A percentile compares a stretch with the other conserved stretches of the same genome.
These are phyloP conservation scores for Caenorhabditis sp. DNA, from an alignment of 2,888 invertebrate species.

Conservation along the genomic window DNA sequence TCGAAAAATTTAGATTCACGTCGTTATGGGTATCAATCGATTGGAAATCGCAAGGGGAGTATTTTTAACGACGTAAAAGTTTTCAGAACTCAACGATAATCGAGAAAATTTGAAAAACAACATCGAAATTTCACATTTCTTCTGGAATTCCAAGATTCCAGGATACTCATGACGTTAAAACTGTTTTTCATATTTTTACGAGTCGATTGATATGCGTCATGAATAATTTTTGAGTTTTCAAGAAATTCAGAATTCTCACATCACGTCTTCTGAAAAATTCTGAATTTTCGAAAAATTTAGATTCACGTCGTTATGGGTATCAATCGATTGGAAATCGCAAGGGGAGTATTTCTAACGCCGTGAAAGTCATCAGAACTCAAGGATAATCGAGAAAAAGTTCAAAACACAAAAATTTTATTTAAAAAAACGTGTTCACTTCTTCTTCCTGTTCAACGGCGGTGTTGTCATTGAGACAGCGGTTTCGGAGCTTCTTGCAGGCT, in stretches of 20 bases:
- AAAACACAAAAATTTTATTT: too few relatives aligned
- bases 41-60: too few relatives aligned
- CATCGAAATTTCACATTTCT: not conserved
- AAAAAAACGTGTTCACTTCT: conserved; percentile 19
- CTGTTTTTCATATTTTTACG: not conserved
- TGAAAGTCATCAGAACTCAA: too few relatives aligned
- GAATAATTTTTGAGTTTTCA: not conserved
- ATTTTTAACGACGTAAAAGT: too few relatives aligned
- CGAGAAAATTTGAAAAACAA: too few relatives aligned
- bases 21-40: too few relatives aligned
- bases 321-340: not conserved
- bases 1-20: too few relatives aligned
- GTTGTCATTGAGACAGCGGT: conserved; percentile 35
- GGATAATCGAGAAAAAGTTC: too few relatives aligned
- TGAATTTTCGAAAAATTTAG: conserved; percentile 6
- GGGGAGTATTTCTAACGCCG: too few relatives aligned
- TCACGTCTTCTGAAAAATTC: too few relatives aligned
- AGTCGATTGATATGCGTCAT: not conserved
- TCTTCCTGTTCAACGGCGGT: conserved; percentile 7
- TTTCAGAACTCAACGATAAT: not conserved
- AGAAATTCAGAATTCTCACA: not conserved
- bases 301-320: not conserved
- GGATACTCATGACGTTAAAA: not conserved
- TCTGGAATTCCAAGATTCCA: not conserved
- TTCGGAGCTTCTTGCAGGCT: too few relatives aligned